These are phyloP conservation scores for Dicentrarchus labrax DNA, from an alignment of 2,113 vertebrate genomes.

Conservation along the genomic window DNA sequence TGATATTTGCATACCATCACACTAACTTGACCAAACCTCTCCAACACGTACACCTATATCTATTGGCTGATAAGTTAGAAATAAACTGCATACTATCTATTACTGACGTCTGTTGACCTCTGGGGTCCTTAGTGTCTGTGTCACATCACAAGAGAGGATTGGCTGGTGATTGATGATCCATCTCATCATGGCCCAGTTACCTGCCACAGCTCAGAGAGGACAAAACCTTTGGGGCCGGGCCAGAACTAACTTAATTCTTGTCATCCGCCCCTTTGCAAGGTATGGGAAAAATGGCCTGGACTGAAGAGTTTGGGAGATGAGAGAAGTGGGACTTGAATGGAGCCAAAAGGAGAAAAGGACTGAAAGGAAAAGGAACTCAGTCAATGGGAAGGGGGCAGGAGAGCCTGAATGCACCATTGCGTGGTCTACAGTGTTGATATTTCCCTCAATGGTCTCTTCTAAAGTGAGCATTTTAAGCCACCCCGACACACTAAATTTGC, in stretches of 20 bases:
- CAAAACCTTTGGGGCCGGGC: slow-evolving; percentile 82
- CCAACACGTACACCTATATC: background rate
- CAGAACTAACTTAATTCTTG: slow-evolving; percentile 91
- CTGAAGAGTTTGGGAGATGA: slow-evolving; percentile 86
- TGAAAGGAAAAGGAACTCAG: slow-evolving; percentile 87
- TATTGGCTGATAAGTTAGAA: background rate
- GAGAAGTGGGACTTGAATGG: slow-evolving; percentile 85
- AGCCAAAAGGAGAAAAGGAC: slow-evolving; percentile 81
- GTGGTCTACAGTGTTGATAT: slow-evolving; percentile 85
- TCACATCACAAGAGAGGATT: slow-evolving; percentile 63
- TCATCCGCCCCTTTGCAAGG: slow-evolving; percentile 88
- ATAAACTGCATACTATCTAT: background rate
- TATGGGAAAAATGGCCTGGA: slow-evolving; percentile 86
- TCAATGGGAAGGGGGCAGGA: slow-evolving; percentile 87
- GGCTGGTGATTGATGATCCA: slow-evolving; percentile 83
- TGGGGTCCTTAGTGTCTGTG: slow-evolving; percentile 27
- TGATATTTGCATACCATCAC: background rate
- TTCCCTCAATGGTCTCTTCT: slow-evolving; percentile 86
- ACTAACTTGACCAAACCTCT: background rate
- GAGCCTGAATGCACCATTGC: slow-evolving; percentile 88
- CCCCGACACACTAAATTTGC: slow-evolving; percentile 87
- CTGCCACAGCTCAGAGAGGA: slow-evolving; percentile 80
- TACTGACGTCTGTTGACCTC: slow-evolving; percentile 24
- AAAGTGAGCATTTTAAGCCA: slow-evolving; percentile 89
- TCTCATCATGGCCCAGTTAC: slow-evolving; percentile 82